Base-by-base conservation (phyloP, 2,888 invertebrate species). In the Teleogryllus oceanicus region DNA sequence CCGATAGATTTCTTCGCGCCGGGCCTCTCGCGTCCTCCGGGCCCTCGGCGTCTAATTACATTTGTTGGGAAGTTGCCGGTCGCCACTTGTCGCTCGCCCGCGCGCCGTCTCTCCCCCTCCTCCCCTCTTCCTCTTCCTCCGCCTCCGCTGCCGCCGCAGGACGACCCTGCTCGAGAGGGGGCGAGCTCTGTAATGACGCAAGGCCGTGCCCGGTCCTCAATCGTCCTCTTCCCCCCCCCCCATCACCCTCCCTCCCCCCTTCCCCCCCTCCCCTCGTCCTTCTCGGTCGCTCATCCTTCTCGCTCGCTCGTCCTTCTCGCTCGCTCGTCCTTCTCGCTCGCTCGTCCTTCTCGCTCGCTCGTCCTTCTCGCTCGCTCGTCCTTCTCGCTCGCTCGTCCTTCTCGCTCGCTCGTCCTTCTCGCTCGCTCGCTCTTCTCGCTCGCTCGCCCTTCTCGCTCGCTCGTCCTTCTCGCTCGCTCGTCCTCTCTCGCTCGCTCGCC, bases 61-160 rank as follows among this genome's bases (percentile, higher is more conserved):
- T 62, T 62, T 62, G 62, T 62, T 62, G 62, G 62, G 62, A 62
- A 62, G 62, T 62, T 62, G 62, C 62, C 62, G 62, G 62, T 62
- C 62, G 62, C 62, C 62, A 62, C 62, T 62, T 62, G 62, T 62
- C 62, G 62, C 62, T 62, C 62, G 62, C 62, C 62, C n/a, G 16
- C n/a, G 16, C 62, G 62, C 62, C 62, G n/a, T 62, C 62, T 62
- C 62, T 62, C 62, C 62, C n/a, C 62, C 13, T 62, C 37, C 37
- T 16, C 62, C 16, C 5, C 62, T 62, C n/a, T 62, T 62, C 5
- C 62, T 62, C n/a, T 62, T 62, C 16, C 62, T 62, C n/a, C 62
- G 8, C 37, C 37, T 1, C 37, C 37, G 8, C 37, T 5, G 37
- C 62, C 62, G n/a, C 62, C 62, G 16, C 62, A 13, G 16, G 62